Base-by-base conservation (phyloP, 1,140 invertebrate genomes). In the Meloidogyne exigua region DNA sequence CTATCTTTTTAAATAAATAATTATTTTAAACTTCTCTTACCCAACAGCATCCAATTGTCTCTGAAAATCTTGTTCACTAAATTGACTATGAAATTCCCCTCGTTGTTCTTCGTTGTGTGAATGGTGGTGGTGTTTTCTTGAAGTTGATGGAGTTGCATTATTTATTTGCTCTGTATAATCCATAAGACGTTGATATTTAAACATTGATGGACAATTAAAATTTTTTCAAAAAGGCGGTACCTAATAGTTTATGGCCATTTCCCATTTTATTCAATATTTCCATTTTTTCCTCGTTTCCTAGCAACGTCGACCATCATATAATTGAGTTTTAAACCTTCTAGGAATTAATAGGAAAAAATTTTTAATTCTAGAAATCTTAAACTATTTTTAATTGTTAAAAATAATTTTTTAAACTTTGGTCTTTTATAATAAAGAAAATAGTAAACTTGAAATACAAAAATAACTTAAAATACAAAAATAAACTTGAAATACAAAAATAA, bases 1-100 rank as follows among this genome's bases (percentile, higher is more conserved):
- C n/a, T n/a, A n/a, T n/a, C n/a, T n/a, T n/a, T n/a, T n/a, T n/a
- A n/a, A n/a, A n/a, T n/a, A n/a, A n/a, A n/a, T n/a, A n/a, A n/a
- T n/a, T n/a, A n/a, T n/a, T n/a, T n/a, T n/a, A n/a, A n/a, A n/a
- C n/a, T 2, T 10, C 23, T n/a, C 79, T 39, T 67, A 80, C 79
- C 76, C 65, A 7, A 62, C 64, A 70, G 62, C 39, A 36, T 77
- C 57, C 28, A 80, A 69, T 74, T 80, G 82, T 18, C 63, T 23
- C 36, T 80, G 79, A 36, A 80, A 80, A 26, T 80, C 79, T 65
- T 80, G 82, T 68, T 80, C 80, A 28, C 44, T 72, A 74, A 80
- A 80, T 67, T 80, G 79, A 25, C 67, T 77, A 78, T 83, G 80
- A 68, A 73, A 80, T 23, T 83, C 81, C 13, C 49, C 80, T 18